Base-by-base conservation (phyloP, 1,140 invertebrate genomes). In the Acromyrmex echinatior region DNA sequence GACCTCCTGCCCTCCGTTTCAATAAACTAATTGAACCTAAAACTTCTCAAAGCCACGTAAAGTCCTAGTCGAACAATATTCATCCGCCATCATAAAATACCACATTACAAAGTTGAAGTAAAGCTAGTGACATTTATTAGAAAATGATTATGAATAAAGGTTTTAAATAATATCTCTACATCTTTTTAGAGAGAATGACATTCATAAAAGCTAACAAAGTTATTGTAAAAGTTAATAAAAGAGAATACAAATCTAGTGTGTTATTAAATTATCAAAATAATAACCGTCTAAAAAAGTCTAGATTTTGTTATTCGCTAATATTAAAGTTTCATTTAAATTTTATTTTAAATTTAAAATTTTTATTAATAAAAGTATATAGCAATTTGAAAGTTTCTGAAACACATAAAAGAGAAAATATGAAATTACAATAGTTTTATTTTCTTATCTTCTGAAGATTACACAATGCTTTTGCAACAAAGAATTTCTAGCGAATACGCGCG, bases 11-110 rank as follows among this genome's bases (percentile, higher is more conserved):
- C 28, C 53, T 74, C 80, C 56, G 70, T 84, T 84, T 84, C 80
- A 84, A 84, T 84, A 84, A 84, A 84, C 80, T 84, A 84, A 84
- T 84, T 84, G 80, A 84, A 84, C 70, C 70, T 84, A 74, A 84
- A 84, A 84, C 80, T 84, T 84, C 80, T 49, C 68, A 84, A 84
- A 84, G 80, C 80, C 68, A 21, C 56, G 56, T 73, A 84, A 84
- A 84, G 80, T 49, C 80, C 80, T 62, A 62, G 53, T 74, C 25
- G 68, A 74, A 84, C 68, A 84, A 84, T 74, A 84, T 74, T 84
- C 80, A 74, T 74, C 56, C 80, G 14, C 56, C 70, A 21, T 74
- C 68, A 35, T 84, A 84, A 84, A 84, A 74, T 74, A 60, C 39
- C 25, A 25, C 35, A 35, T 45, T n/a, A 25, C 49, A 39, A 58